Evolutionary conservation across 1,140 invertebrate species (phyloP).

Genomic region (Orussus abietinus): DNA sequence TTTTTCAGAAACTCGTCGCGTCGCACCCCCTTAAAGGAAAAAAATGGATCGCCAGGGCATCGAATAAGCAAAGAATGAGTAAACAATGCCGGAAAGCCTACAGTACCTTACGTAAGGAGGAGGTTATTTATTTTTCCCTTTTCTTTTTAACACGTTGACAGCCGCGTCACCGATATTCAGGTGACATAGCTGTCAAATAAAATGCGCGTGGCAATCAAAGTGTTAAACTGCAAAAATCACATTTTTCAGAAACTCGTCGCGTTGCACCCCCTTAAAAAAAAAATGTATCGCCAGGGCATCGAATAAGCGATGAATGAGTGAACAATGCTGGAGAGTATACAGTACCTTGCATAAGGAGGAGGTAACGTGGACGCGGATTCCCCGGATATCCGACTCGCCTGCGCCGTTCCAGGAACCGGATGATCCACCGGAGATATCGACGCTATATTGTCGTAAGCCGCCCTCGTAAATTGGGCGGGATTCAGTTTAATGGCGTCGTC

Average conservation of each 20-base stretch:
- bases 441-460: conserved; percentile 28
- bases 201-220: no score
- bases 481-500: conserved; percentile 71
- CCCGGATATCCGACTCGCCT: conserved; percentile 25
- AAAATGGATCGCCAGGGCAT: no score
- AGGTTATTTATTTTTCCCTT: no score
- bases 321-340: not conserved
- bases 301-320: not conserved
- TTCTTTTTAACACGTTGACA: no score
- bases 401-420: conserved; percentile 24
- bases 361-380: conserved; percentile 37
- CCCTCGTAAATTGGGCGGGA: conserved; percentile 50
- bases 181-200: no score
- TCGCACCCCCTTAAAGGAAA: no score
- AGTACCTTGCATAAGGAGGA: conserved; percentile 46
- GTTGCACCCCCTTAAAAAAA: no score
- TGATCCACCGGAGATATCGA: conserved; percentile 22
- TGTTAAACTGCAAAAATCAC: no score
- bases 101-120: conserved; percentile 46
- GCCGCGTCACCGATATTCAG: no score
- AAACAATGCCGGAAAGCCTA: not conserved
- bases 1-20: no score
- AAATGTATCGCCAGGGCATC: no score
- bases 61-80: not conserved
- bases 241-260: no score